phyloP scores from a whole-genome alignment of 2,888 invertebrate species.

The Danaus chrysippus region DNA sequence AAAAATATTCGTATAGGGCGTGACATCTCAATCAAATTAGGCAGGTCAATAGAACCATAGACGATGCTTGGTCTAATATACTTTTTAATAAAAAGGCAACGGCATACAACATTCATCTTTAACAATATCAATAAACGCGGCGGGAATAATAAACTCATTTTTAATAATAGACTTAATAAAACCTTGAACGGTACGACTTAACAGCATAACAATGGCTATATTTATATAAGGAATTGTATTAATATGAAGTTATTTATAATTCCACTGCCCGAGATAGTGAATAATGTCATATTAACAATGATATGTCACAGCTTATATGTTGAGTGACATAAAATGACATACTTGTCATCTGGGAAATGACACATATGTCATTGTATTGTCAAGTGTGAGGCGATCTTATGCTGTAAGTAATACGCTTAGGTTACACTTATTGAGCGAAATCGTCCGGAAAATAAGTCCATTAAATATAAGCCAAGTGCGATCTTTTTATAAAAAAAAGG shows the following conservation, averaged over 20 bases:
- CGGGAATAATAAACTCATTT: conserved; percentile 1
- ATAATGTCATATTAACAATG: too few relatives aligned
- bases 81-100: conserved; percentile 14
- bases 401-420: too few relatives aligned
- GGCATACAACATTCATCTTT: conserved; percentile 6
- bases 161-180: background rate
- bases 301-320: background rate
- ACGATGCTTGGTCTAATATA: conserved; percentile 18
- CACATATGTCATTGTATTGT: too few relatives aligned
- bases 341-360: too few relatives aligned
- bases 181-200: background rate
- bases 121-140: conserved; percentile 11
- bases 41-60: conserved; percentile 27
- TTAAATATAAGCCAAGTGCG: background rate
- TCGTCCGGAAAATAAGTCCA: conserved; percentile 3
- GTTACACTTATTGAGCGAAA: too few relatives aligned
- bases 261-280: too few relatives aligned
- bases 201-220: too few relatives aligned
- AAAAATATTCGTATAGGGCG: conserved; percentile 23
- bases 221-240: too few relatives aligned
- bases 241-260: too few relatives aligned
- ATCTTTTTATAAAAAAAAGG: background rate
- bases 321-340: too few relatives aligned
- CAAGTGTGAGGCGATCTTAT: too few relatives aligned
- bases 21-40: conserved; percentile 23